Evolutionary conservation across 2,797 vertebrate genomes (phyloP).

Genomic region (Amblyraja radiata): DNA sequence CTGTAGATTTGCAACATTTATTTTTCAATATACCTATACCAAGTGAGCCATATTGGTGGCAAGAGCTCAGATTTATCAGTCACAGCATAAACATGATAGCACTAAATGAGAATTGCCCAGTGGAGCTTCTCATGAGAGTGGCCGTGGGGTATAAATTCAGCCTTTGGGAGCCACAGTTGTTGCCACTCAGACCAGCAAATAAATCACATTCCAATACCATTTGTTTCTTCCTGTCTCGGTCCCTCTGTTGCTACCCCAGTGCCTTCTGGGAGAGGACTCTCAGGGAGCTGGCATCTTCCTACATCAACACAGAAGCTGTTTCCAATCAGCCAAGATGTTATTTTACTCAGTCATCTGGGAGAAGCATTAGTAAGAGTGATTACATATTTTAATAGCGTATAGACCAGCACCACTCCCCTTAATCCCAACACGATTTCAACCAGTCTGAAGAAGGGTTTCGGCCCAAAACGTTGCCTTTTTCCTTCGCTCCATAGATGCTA

Average conservation of each 20-base stretch:
- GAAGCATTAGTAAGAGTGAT: background rate
- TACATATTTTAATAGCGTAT: background rate
- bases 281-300: background rate
- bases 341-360: background rate
- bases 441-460: no score
- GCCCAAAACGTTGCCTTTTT: no score
- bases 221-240: background rate
- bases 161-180: background rate
- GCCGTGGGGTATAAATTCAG: background rate
- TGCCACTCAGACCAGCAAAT: background rate
- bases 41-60: background rate
- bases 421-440: background rate
- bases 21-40: background rate
- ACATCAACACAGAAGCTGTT: background rate
- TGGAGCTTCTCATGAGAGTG: background rate
- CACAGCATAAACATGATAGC: background rate
- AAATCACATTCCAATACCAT: background rate
- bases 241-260: background rate
- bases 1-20: background rate
- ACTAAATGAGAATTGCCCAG: background rate
- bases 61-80: background rate
- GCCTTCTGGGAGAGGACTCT: background rate
- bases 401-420: background rate
- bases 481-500: no score
- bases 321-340: background rate